A percentile compares a stretch with the other conserved stretches of the same genome.
Conservation (phyloP, 2,888 invertebrate species). For the Pecten maximus region DNA sequence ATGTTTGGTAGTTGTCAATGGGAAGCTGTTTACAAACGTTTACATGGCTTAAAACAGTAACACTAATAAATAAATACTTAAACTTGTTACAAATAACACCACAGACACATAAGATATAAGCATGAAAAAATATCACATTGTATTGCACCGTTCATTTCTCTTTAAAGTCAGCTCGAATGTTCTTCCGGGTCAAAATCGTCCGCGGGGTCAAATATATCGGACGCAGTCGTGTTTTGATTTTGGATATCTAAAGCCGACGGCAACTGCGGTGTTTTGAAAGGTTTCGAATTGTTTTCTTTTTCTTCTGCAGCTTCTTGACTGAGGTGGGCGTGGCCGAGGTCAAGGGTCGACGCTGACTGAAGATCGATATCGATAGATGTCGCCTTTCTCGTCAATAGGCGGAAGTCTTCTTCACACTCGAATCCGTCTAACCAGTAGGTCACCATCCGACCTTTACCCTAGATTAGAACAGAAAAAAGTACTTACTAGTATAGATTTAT, state of each 20-base stretch:
- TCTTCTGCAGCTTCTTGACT: not conserved
- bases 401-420: constrained; percentile 5
- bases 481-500: not conserved
- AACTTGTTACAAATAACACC: not conserved
- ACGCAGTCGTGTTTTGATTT: constrained; percentile 17
- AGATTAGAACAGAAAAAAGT: constrained; percentile 6
- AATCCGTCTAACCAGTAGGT: constrained; percentile 75
- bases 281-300: not conserved
- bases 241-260: constrained; percentile 42
- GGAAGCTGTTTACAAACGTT: too few relatives aligned
- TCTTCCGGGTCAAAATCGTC: not conserved
- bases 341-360: not conserved
- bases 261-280: constrained; percentile 30
- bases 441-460: constrained; percentile 77
- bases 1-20: too few relatives aligned
- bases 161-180: not conserved
- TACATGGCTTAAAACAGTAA: too few relatives aligned
- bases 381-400: not conserved
- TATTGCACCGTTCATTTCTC: not conserved
- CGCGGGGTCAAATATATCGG: constrained; percentile 38
- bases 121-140: not conserved
- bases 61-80: not conserved
- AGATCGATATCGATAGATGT: constrained; percentile 8
- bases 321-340: not conserved
- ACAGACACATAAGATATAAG: too few relatives aligned